Percentiles rank a stretch among this genome's conserved stretches.
Conservation (phyloP, 2,888 invertebrate genomes). For the Aelia acuminata region DNA sequence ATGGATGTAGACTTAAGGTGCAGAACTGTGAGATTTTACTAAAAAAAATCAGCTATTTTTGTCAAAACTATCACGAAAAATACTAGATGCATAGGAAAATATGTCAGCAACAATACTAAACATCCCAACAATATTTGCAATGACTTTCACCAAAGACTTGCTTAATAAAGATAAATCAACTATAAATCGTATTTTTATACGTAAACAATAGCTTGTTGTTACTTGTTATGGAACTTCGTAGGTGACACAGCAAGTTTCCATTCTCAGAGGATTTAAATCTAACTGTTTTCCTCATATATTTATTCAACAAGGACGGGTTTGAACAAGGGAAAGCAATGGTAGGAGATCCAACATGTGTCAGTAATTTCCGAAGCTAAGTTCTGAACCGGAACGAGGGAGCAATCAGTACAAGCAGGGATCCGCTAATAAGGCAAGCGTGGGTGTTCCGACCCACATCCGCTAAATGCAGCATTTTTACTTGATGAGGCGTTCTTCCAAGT, state of each 20-base stretch:
- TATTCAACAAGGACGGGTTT: conserved; percentile 29
- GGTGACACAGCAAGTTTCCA: background rate
- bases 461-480: background rate
- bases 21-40: no score
- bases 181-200: no score
- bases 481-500: background rate
- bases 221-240: background rate
- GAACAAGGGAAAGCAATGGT: background rate
- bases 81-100: no score
- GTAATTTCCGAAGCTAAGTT: background rate
- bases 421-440: background rate
- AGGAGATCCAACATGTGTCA: background rate
- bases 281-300: background rate
- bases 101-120: no score
- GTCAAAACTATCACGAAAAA: no score
- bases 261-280: background rate
- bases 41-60: no score
- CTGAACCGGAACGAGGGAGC: background rate
- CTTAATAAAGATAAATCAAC: no score
- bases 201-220: background rate
- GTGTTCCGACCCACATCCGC: background rate
- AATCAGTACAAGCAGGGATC: background rate
- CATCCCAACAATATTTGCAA: no score
- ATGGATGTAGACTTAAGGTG: no score
- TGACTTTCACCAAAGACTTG: no score